phyloP scores from a whole-genome alignment of 2,113 vertebrate species.

The Seriola quinqueradiata region DNA sequence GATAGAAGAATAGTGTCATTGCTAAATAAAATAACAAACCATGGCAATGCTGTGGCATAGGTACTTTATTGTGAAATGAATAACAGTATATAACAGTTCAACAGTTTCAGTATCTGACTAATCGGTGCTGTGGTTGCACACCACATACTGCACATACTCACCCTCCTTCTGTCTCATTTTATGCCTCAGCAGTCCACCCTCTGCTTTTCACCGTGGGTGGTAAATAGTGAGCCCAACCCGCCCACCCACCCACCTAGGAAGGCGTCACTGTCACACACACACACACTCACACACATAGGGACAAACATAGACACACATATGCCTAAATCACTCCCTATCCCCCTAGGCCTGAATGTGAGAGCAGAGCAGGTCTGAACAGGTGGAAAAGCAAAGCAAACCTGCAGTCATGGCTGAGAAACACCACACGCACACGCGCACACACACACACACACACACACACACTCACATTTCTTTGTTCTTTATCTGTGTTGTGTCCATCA shows the following conservation, averaged over 20 bases:
- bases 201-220: conserved; percentile 75
- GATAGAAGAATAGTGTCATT: background rate
- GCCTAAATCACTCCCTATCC: conserved; percentile 53
- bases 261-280: conserved; percentile 59
- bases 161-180: conserved; percentile 20
- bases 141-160: conserved; percentile 20
- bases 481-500: conserved; percentile 16
- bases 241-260: conserved; percentile 57
- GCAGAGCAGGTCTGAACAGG: conserved; percentile 78
- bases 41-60: background rate
- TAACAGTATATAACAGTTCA: background rate
- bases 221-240: conserved; percentile 54
- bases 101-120: background rate
- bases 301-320: conserved; percentile 32
- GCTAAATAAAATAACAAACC: background rate
- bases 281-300: conserved; percentile 8
- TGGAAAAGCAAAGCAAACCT: conserved; percentile 52
- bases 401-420: conserved; percentile 49
- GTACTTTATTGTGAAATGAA: background rate
- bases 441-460: conserved; percentile 21
- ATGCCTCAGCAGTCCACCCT: conserved; percentile 35
- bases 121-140: conserved; percentile 21
- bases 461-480: conserved; percentile 13
- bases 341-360: conserved; percentile 60
- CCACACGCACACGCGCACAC: conserved; percentile 27